These are phyloP conservation scores for Andrena flavipes DNA, from an alignment of 2,888 invertebrate species.

Conservation along the genomic window DNA sequence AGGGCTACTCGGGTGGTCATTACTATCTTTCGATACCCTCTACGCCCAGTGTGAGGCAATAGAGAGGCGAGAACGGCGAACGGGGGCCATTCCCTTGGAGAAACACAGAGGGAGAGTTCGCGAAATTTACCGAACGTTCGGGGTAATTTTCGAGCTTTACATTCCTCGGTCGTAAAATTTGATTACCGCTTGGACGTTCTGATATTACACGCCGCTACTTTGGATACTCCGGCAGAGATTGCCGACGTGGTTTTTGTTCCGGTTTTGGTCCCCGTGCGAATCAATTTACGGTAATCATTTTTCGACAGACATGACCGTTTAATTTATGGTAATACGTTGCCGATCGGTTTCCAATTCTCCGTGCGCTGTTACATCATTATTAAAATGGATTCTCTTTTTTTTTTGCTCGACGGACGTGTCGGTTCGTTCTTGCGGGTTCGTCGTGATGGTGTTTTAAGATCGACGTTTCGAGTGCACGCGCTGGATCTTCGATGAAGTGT, in stretches of 20 bases:
- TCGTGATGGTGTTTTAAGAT: conserved; percentile 7
- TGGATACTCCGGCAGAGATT: conserved; percentile 18
- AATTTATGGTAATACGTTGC: conserved; percentile 47
- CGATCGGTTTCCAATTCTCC: conserved; percentile 34
- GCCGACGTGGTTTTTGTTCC: conserved; percentile 16
- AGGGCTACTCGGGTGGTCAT: conserved; percentile 22
- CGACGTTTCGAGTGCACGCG: neutral
- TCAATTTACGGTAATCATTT: conserved; percentile 57
- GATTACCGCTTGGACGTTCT: conserved; percentile 45
- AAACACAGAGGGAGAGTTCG: conserved; percentile 3
- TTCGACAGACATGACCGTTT: conserved; percentile 30
- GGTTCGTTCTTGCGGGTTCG: neutral
- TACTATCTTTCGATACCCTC: conserved; percentile 21
- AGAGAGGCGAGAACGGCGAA: neutral
- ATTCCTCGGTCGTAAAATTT: conserved; percentile 40
- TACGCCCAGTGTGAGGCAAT: conserved; percentile 3
- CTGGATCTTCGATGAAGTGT: conserved; percentile 5
- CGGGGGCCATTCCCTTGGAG: neutral
- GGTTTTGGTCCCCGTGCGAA: neutral
- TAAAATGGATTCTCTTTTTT: conserved; percentile 25
- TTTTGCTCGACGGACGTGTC: neutral
- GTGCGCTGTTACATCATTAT: conserved; percentile 8
- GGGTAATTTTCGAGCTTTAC: conserved; percentile 45
- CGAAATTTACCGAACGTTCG: neutral
- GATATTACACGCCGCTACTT: conserved; percentile 38